These are phyloP conservation scores for Onychorhynchus coronatus DNA, from an alignment of 2,113 vertebrate genomes.

Conservation along the genomic window DNA sequence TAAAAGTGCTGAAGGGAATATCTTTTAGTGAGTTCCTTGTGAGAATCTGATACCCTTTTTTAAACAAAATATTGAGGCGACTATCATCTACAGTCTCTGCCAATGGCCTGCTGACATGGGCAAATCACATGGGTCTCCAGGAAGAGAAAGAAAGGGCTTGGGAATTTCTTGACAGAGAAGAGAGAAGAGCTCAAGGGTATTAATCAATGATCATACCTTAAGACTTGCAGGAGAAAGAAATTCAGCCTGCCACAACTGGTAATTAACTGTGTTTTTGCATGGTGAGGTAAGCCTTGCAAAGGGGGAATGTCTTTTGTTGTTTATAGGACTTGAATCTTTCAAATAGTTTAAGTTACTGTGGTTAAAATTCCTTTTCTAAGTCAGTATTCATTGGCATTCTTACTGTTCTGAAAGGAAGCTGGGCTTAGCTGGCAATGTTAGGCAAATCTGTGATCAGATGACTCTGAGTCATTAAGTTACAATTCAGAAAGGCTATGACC, in stretches of 20 bases:
- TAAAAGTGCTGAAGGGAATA: neutral
- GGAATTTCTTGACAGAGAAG: neutral
- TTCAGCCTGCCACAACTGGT: neutral
- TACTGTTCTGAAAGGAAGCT: neutral
- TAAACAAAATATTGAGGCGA: neutral
- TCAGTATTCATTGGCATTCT: neutral
- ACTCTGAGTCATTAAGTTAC: constrained; percentile 1
- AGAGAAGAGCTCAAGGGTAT: neutral
- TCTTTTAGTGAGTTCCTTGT: neutral
- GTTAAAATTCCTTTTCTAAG: constrained; percentile 28
- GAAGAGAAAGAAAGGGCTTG: neutral
- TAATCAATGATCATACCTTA: neutral
- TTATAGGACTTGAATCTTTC: neutral
- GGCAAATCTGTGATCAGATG: neutral
- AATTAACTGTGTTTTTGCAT: neutral
- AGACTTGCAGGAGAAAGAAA: neutral
- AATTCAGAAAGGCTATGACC: neutral
- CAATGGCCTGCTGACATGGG: neutral
- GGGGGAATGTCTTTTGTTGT: neutral
- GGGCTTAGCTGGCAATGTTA: neutral
- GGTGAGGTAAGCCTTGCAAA: neutral
- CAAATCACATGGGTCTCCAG: neutral
- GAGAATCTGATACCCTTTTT: neutral
- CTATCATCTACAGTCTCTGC: neutral
- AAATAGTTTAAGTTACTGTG: constrained; percentile 1